phyloP scores from a whole-genome alignment of 2,888 invertebrate species.

The Callosobruchus maculatus region DNA sequence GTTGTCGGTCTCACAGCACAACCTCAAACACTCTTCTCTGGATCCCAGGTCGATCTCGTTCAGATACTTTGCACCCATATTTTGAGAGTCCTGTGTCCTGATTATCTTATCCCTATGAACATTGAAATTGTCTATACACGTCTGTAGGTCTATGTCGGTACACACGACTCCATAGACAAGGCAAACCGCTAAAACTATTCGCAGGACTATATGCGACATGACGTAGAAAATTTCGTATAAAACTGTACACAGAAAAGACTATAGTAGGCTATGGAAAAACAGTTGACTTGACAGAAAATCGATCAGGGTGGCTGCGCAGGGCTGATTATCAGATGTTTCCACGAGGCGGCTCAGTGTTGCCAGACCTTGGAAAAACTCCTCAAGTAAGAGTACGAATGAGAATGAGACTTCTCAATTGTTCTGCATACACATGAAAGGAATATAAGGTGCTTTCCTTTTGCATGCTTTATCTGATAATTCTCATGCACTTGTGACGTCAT shows the following conservation, averaged over 20 bases:
- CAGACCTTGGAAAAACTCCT: not conserved
- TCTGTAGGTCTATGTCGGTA: slow-evolving; percentile 59
- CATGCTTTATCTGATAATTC: too few relatives aligned
- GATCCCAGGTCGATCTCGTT: slow-evolving; percentile 80
- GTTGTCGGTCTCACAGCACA: slow-evolving; percentile 81
- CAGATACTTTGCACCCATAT: slow-evolving; percentile 84
- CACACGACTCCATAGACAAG: slow-evolving; percentile 17
- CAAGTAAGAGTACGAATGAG: too few relatives aligned
- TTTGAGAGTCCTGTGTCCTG: slow-evolving; percentile 82
- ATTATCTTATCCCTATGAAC: slow-evolving; percentile 87
- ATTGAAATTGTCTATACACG: slow-evolving; percentile 75
- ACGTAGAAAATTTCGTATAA: slow-evolving; percentile 8
- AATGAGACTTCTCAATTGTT: too few relatives aligned
- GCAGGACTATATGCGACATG: not conserved
- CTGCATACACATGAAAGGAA: too few relatives aligned
- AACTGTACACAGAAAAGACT: slow-evolving; percentile 11
- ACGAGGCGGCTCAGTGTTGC: not conserved
- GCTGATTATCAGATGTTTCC: not conserved
- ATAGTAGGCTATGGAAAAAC: not conserved
- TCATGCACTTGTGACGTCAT: too few relatives aligned
- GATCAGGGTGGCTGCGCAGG: not conserved
- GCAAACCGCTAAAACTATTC: not conserved
- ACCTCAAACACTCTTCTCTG: slow-evolving; percentile 75
- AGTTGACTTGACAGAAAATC: not conserved
- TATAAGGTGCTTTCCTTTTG: too few relatives aligned